Evolutionary conservation across 2,113 vertebrate species (phyloP).

Genomic region (Trematomus loennbergii): DNA sequence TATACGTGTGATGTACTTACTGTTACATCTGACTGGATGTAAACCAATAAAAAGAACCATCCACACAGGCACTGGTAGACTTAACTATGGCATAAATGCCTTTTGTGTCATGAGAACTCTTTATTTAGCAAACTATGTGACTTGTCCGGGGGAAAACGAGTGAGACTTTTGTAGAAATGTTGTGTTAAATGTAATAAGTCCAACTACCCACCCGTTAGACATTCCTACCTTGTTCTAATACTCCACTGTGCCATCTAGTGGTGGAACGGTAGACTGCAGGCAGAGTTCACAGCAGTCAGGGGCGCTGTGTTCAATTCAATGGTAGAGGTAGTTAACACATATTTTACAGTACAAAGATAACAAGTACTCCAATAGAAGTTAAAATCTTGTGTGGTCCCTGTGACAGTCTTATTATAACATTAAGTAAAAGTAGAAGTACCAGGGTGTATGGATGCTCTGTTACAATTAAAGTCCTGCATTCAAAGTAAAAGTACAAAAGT

Average conservation of each 20-base stretch:
- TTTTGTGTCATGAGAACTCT: background rate
- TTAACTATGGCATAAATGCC: background rate
- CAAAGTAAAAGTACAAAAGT: too few species aligned
- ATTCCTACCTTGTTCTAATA: background rate
- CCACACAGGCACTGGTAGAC: background rate
- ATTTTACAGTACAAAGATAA: too few species aligned
- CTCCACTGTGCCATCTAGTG: constrained; percentile 41
- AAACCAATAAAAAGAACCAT: too few species aligned
- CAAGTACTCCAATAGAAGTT: too few species aligned
- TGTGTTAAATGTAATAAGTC: background rate
- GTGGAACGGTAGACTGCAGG: constrained; percentile 14
- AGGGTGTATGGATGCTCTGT: too few species aligned
- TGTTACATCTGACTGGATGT: too few species aligned
- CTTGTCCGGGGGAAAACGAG: background rate
- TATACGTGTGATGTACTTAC: too few species aligned
- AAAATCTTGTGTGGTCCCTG: too few species aligned
- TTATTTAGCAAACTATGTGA: background rate
- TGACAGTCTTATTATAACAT: too few species aligned
- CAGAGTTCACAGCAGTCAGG: background rate
- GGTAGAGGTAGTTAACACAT: background rate
- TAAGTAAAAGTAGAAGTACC: too few species aligned
- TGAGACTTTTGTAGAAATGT: background rate
- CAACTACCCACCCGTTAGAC: background rate
- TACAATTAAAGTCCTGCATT: too few species aligned
- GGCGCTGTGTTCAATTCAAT: background rate